These are phyloP conservation scores for Rhinella marina DNA, from an alignment of 2,797 vertebrate species.

Conservation along the genomic window DNA sequence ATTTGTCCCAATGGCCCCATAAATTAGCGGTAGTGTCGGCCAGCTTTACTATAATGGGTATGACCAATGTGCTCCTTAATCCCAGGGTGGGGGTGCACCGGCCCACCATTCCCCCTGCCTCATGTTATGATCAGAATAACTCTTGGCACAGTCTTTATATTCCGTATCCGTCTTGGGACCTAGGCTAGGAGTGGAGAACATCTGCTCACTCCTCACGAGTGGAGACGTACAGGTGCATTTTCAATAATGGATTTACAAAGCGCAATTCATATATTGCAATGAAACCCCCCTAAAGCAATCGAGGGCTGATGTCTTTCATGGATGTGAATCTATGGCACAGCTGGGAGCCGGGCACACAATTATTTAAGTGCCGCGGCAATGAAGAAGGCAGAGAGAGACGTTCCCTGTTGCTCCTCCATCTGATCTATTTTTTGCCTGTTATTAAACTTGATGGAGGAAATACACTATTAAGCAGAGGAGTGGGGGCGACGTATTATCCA, in stretches of 20 bases:
- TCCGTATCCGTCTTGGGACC: background rate
- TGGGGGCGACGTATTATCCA: slow-evolving; percentile 13
- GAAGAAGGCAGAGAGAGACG: background rate
- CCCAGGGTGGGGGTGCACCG: background rate
- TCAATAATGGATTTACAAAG: slow-evolving; percentile 26
- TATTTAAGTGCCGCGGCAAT: slow-evolving; percentile 13
- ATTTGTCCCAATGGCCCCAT: no score
- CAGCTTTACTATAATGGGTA: background rate
- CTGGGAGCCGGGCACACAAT: background rate
- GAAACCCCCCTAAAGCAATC: background rate
- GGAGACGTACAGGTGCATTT: background rate
- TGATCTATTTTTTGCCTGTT: background rate
- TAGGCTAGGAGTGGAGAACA: background rate
- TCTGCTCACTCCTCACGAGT: background rate
- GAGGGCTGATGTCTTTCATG: background rate
- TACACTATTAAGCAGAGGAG: background rate
- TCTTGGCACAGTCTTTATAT: background rate
- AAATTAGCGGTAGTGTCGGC: background rate
- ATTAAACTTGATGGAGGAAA: slow-evolving; percentile 33
- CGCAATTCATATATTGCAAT: background rate
- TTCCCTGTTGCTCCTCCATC: background rate
- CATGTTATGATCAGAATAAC: background rate
- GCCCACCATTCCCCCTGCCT: background rate
- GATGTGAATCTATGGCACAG: background rate
- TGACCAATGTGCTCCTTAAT: background rate